These are phyloP conservation scores for Platerodrilus igneus DNA, from an alignment of 2,888 invertebrate species.

Conservation along the genomic window DNA sequence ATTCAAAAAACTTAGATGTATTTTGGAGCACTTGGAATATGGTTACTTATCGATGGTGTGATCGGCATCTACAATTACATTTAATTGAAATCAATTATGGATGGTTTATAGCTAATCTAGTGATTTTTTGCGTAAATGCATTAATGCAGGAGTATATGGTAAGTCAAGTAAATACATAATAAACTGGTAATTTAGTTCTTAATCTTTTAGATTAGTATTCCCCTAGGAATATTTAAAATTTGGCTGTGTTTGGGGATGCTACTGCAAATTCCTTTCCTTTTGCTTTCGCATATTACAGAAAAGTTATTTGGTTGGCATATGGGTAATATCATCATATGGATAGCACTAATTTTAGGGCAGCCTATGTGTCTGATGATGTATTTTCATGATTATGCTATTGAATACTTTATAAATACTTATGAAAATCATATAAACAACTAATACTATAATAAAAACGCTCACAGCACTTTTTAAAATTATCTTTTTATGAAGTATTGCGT, in stretches of 20 bases:
- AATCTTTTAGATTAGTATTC: conserved; percentile 68
- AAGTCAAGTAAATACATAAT: too few species aligned
- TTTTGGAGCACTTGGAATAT: conserved; percentile 99
- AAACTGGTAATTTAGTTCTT: conserved; percentile 9
- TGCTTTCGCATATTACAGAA: conserved; percentile 72
- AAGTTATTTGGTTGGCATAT: conserved; percentile 69
- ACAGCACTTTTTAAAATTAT: too few species aligned
- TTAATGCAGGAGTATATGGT: conserved; percentile 95
- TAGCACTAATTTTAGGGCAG: conserved; percentile 93
- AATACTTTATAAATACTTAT: too few species aligned
- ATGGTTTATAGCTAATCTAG: conserved; percentile 64
- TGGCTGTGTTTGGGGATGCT: conserved; percentile 99
- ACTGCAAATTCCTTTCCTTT: conserved; percentile 86
- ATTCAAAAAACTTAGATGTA: conserved; percentile 86
- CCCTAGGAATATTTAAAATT: conserved; percentile 88
- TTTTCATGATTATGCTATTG: conserved; percentile 93
- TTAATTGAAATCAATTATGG: conserved; percentile 76
- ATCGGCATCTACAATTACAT: conserved; percentile 89
- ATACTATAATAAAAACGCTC: too few species aligned
- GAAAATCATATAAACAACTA: conserved; percentile 45
- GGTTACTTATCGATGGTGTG: conserved; percentile 94
- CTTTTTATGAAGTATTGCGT: too few species aligned
- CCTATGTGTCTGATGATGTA: conserved; percentile 98
- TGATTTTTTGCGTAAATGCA: conserved; percentile 91
- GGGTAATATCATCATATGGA: conserved; percentile 96